Evolutionary conservation across 2,888 invertebrate species (phyloP).

Genomic region (Amphipoea lucens): DNA sequence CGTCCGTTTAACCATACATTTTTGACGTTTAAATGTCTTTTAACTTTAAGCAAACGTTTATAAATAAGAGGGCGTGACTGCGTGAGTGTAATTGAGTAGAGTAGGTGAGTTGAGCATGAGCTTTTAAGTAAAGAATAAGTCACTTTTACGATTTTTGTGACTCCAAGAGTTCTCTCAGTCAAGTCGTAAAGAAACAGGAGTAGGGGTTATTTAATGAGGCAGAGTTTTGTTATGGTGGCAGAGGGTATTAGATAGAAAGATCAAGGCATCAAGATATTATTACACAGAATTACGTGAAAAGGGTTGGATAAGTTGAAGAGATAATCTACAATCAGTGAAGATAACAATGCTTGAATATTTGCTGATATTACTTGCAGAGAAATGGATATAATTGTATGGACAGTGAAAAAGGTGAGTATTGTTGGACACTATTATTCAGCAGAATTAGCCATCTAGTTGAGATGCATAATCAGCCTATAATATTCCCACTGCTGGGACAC

Average conservation of each 20-base stretch:
- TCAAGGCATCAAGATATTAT: constrained; percentile 6
- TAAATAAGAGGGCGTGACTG: not conserved
- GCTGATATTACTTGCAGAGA: not conserved
- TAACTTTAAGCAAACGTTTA: too few species aligned
- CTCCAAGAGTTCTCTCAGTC: not conserved
- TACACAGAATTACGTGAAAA: constrained; percentile 9
- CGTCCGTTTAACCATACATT: too few species aligned
- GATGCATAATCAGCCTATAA: too few species aligned
- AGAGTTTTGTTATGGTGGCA: not conserved
- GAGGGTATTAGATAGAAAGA: not conserved
- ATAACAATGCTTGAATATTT: constrained; percentile 7
- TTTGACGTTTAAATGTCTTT: too few species aligned
- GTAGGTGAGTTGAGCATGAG: not conserved
- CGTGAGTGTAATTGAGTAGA: not conserved
- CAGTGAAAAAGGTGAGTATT: too few species aligned
- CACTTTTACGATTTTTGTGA: not conserved
- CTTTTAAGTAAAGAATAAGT: not conserved
- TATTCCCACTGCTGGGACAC: too few species aligned
- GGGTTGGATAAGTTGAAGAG: not conserved
- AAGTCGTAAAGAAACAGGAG: not conserved
- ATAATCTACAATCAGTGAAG: constrained; percentile 12
- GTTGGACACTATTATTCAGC: too few species aligned
- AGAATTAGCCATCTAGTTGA: too few species aligned
- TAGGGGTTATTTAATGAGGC: not conserved
- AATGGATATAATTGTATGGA: not conserved